Evolutionary conservation across 2,113 vertebrate genomes (phyloP).

Genomic region (Malurus alboscapulatus): DNA sequence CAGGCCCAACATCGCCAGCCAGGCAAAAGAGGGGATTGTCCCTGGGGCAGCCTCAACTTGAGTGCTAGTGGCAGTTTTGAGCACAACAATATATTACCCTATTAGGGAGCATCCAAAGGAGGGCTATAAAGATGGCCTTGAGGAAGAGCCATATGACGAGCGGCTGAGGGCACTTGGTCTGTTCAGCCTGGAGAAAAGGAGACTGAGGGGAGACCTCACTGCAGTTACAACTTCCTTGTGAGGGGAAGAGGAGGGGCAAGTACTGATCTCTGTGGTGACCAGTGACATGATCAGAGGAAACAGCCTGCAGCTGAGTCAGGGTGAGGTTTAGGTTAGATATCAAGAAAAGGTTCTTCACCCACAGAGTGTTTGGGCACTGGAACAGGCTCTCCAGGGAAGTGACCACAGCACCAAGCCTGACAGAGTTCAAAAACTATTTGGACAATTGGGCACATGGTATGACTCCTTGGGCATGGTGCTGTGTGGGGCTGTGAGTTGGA

Average conservation of each 20-base stretch:
- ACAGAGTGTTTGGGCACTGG: background rate
- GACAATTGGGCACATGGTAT: background rate
- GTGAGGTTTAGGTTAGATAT: too few species aligned
- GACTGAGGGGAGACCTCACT: background rate
- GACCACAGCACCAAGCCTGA: background rate
- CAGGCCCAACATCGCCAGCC: background rate
- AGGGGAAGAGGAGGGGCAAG: background rate
- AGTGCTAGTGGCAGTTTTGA: background rate
- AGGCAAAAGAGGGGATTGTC: background rate
- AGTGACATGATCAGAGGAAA: background rate
- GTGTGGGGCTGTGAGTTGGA: background rate
- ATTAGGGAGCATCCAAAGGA: background rate
- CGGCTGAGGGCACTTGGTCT: background rate
- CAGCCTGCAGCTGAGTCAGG: background rate
- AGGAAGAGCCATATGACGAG: background rate
- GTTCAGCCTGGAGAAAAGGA: background rate
- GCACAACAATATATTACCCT: background rate
- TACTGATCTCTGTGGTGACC: background rate
- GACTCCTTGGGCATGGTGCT: background rate
- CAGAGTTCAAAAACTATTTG: background rate
- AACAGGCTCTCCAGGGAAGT: too few species aligned
- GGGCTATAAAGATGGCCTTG: background rate
- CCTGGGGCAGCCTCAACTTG: background rate
- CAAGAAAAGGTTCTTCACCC: background rate
- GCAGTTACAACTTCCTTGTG: rapidly evolving